Evolutionary conservation across 37 sponge, comb jelly and placozoan genomes (phyloP).

Genomic region (Ianthella basta): DNA sequence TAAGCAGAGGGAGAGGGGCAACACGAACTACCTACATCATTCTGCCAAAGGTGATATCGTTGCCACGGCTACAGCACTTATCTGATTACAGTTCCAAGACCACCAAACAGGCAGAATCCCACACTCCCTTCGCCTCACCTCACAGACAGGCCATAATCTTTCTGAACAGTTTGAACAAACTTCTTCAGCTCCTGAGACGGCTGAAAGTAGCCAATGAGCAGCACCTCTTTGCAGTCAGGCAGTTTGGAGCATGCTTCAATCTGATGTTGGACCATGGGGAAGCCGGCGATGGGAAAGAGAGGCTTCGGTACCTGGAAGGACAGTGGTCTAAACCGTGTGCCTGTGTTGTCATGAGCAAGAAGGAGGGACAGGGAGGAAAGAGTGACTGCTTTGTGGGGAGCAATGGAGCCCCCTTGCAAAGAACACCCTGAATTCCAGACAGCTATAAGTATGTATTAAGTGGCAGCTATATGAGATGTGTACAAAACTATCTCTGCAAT

Average conservation of each 20-base stretch:
- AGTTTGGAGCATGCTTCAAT: conserved; percentile 87
- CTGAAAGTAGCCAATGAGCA: conserved; percentile 86
- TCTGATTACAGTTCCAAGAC: no score
- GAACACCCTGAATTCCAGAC: no score
- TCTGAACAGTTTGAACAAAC: conserved; percentile 69
- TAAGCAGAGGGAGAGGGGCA: no score
- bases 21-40: no score
- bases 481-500: no score
- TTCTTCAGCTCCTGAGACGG: conserved; percentile 56
- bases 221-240: conserved; percentile 75
- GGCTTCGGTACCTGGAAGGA: conserved; percentile 95
- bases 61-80: no score
- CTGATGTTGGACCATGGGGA: conserved; percentile 97
- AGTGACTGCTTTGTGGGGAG: not conserved
- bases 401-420: not conserved
- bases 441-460: not conserved
- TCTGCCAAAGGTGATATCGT: no score
- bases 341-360: no score
- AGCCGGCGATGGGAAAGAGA: conserved; percentile 97
- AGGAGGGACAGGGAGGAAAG: not conserved
- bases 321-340: conserved; percentile 94
- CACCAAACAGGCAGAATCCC: not conserved
- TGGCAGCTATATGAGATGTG: not conserved
- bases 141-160: conserved; percentile 57
- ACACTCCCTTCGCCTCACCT: conserved; percentile 37